Conservation (phyloP, 2,113 vertebrate species). For the Paratilapia polleni region DNA sequence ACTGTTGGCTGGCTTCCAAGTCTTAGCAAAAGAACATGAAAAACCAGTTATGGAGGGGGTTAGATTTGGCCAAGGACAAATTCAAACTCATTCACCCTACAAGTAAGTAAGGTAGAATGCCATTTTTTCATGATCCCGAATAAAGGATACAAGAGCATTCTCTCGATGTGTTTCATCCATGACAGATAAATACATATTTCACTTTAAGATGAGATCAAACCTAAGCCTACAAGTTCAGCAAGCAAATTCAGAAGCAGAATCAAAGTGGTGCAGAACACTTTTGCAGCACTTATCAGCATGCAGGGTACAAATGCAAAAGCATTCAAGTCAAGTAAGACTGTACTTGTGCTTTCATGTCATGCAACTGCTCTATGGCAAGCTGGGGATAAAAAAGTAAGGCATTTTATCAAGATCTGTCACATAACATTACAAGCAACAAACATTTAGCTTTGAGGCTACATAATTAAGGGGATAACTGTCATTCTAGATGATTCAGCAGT, state of each 20-base stretch:
- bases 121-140: neutral
- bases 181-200: neutral
- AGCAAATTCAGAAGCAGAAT: neutral
- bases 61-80: constrained; percentile 2
- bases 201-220: neutral
- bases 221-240: neutral
- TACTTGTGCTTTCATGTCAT: neutral
- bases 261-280: neutral
- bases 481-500: neutral
- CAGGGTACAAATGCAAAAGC: neutral
- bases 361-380: no score
- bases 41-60: constrained; percentile 5
- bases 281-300: neutral
- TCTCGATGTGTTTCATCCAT: neutral
- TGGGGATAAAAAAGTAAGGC: neutral
- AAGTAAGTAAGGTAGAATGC: neutral
- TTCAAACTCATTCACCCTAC: constrained; percentile 15
- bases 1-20: neutral
- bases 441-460: neutral
- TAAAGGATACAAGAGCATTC: neutral
- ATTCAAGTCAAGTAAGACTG: neutral
- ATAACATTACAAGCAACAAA: neutral
- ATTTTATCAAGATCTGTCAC: neutral
- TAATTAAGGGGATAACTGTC: neutral
- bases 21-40: constrained; percentile 7